Base-by-base conservation (phyloP, 1,140 invertebrate species). In the Panonychus citri region DNA sequence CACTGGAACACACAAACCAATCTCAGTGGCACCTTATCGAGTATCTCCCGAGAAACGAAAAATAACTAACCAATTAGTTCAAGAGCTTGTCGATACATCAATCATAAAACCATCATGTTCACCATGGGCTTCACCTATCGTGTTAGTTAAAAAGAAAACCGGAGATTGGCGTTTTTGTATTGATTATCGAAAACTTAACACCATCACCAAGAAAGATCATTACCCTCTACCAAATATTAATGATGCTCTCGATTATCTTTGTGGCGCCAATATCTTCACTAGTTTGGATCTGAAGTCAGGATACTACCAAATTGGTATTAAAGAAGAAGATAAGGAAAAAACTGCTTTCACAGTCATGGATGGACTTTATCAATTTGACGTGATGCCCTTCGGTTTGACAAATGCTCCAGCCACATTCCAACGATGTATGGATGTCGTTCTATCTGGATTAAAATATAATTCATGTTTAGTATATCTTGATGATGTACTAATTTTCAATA, bases 171-270 rank as follows among this genome's bases (percentile, higher is more conserved):
- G 73, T n/a, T 73, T 75, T 55, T 75, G 74, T 64, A 60, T 75
- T 0, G 73, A 77, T 61, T 76, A 69, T 60, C 60, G 73, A 10
- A 15, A 50, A 10, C 54, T 74, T 10, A 73, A 74, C 61, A 8
- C 15, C 51, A 62, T 57, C 0, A 74, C 68, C 0, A 63, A 65
- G 0, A 60, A 63, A 53, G 74, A 77, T 61, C 63, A 59, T 40
- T 78, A 70, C 62, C 75, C 76, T 61, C 57, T 77, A 3, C 74
- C 72, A 0, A 50, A 64, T 5, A 72, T 76, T 19, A 10, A 40
- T 25, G 55, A 59, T 13, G 10, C 39, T 4, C 8, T 57, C 4
- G 24, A 10, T 10, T 21, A 54, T 25, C 34, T 54, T 5, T 8
- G 19, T 40, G 50, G 53, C 39, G 15, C 26, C 3, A 58, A 30